Conservation (phyloP, 2,113 vertebrate species). For the Oreochromis niloticus region DNA sequence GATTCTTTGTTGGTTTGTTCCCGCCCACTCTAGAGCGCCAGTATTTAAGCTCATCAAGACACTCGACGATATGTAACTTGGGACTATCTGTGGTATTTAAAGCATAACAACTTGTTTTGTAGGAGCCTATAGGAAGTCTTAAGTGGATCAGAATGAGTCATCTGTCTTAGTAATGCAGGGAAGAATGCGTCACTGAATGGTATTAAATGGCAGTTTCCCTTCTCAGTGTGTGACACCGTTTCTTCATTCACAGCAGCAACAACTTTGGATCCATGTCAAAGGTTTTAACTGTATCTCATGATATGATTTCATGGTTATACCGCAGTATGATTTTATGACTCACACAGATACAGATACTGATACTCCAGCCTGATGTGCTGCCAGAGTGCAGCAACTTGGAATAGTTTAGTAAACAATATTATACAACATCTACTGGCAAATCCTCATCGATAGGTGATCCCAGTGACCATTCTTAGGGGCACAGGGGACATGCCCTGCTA, state of each 20-base stretch:
- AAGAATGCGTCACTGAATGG: slow-evolving; percentile 5
- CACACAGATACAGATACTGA: neutral
- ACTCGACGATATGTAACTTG: neutral
- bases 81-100: slow-evolving; percentile 9
- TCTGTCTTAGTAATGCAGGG: neutral
- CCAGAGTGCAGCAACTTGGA: neutral
- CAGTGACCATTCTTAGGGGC: neutral
- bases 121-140: slow-evolving; percentile 1
- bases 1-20: neutral
- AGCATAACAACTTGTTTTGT: neutral
- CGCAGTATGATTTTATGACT: slow-evolving; percentile 16
- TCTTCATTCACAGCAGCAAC: slow-evolving; percentile 15
- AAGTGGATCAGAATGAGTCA: slow-evolving; percentile 10
- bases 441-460: neutral
- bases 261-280: neutral
- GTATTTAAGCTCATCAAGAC: slow-evolving; percentile 24
- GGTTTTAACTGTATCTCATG: neutral
- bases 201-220: slow-evolving; percentile 18
- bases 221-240: neutral
- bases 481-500: neutral
- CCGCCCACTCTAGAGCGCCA: neutral
- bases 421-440: neutral
- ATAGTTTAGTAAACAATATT: neutral
- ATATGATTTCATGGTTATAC: neutral
- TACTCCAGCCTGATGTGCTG: neutral